Percentiles rank a stretch among this genome's conserved stretches.
phyloP scores from a whole-genome alignment of 2,113 vertebrate species.

The Anhinga rufa region DNA sequence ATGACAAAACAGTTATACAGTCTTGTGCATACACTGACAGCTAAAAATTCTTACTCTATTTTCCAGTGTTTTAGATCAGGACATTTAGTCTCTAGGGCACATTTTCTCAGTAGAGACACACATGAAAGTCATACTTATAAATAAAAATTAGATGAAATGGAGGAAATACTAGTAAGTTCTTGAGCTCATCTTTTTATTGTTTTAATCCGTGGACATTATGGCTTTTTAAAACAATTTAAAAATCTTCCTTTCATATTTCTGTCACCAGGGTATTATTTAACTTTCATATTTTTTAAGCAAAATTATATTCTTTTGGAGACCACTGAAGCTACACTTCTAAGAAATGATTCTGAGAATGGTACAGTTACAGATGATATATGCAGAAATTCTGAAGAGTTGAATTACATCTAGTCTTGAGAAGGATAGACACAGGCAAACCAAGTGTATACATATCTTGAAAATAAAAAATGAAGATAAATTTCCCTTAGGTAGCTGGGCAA shows the following conservation, averaged over 20 bases:
- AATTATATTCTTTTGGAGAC: neutral
- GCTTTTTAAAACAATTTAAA: neutral
- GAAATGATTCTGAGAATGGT: neutral
- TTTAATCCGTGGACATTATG: neutral
- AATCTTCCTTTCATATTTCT: neutral
- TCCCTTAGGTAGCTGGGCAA: neutral
- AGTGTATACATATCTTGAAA: neutral
- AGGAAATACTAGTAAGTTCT: neutral
- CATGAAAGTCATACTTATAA: neutral
- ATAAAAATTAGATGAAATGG: neutral
- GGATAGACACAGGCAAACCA: neutral
- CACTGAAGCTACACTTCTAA: neutral
- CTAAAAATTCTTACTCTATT: neutral
- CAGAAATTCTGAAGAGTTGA: neutral
- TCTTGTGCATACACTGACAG: neutral
- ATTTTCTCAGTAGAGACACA: neutral
- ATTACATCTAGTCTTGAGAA: neutral
- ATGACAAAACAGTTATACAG: neutral
- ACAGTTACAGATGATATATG: neutral
- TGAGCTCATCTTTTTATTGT: neutral
- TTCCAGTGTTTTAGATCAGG: neutral
- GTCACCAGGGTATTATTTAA: neutral
- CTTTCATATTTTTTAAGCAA: neutral
- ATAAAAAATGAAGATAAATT: neutral
- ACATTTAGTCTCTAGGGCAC: neutral